Base-by-base conservation (phyloP, 2,888 invertebrate genomes). In the Chalcis sispes region DNA sequence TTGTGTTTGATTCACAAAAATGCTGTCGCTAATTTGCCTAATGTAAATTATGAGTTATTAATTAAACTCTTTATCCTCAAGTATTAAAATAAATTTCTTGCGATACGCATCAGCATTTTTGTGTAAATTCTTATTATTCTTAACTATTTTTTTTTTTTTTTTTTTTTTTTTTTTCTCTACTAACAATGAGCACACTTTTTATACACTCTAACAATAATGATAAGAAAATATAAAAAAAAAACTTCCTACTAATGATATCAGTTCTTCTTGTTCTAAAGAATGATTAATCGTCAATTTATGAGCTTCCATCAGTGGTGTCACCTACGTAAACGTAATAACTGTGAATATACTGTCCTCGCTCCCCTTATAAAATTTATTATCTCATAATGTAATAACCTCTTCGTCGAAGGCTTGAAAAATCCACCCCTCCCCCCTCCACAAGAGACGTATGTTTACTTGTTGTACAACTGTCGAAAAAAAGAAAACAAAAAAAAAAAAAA, bases 391-490 rank as follows among this genome's bases (percentile, higher is more conserved):
- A 54, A 27, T 10, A 36, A 65, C 32, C 23, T 48, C 77, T 80
- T 81, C 82, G 81, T 80, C 82, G 82, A 81, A 80, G 79, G 78
- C 78, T 80, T 80, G 75, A 77, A 65, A 77, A 66, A 74, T 62
- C 25, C 27, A 29, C 20, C 13, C 15, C 61, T 32, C 59, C 25
- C 27, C 29, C 20, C 13, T 23, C 61, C 46, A 56, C 36, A 2
- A 50, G n/a, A 62, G 1, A 36, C n/a, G 50, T 42, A 29, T 52
- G 20, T 61, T 67, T 61, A 18, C 32, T 54, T 42, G 4, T 70
- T 56, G 23, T 71, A 27, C 3, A 52, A 36, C 20, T n/a, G n/a
- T n/a, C n/a, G n/a, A n/a, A n/a, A n/a, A n/a, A n/a, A n/a, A n/a
- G n/a, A n/a, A n/a, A n/a, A n/a, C n/a, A n/a, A n/a, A n/a, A n/a